A percentile compares a stretch with the other conserved stretches of the same genome.
Conservation (phyloP, 64 coral and sea anemone genomes). For the Porites australiensis region DNA sequence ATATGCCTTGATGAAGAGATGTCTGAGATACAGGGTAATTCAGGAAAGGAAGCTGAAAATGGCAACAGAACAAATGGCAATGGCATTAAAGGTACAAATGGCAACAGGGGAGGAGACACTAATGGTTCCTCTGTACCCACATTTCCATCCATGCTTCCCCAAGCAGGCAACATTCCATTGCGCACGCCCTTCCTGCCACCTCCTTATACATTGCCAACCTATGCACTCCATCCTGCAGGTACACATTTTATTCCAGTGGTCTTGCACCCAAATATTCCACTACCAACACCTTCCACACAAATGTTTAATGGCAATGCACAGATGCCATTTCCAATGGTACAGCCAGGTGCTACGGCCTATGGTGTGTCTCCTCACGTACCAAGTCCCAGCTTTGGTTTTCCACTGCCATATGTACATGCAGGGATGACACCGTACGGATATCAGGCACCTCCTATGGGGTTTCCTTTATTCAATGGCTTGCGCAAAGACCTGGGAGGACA, state of each 20-base stretch:
- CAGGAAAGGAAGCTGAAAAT: slow-evolving; percentile 38
- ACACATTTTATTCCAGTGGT: slow-evolving; percentile 92
- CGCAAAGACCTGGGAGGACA: slow-evolving; percentile 31
- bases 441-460: slow-evolving; percentile 22
- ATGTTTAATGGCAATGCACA: slow-evolving; percentile 26
- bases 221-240: slow-evolving; percentile 87
- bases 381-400: slow-evolving; percentile 22
- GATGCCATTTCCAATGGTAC: slow-evolving; percentile 22
- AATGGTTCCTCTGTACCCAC: not conserved
- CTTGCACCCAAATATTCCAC: slow-evolving; percentile 73
- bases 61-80: slow-evolving; percentile 41
- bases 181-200: slow-evolving; percentile 53
- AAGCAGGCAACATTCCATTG: slow-evolving; percentile 52
- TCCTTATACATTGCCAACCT: slow-evolving; percentile 75
- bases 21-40: slow-evolving; percentile 13
- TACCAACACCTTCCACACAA: slow-evolving; percentile 33
- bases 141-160: slow-evolving; percentile 25
- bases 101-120: slow-evolving; percentile 1
- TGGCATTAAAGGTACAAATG: not conserved
- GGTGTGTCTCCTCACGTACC: slow-evolving; percentile 28
- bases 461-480: slow-evolving; percentile 10
- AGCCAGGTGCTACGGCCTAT: slow-evolving; percentile 3
- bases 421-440: slow-evolving; percentile 22
- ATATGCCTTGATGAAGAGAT: slow-evolving; percentile 28
- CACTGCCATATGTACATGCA: slow-evolving; percentile 26